Evolutionary conservation across 2,113 vertebrate genomes (phyloP).

Genomic region (Corythoichthys intestinalis): DNA sequence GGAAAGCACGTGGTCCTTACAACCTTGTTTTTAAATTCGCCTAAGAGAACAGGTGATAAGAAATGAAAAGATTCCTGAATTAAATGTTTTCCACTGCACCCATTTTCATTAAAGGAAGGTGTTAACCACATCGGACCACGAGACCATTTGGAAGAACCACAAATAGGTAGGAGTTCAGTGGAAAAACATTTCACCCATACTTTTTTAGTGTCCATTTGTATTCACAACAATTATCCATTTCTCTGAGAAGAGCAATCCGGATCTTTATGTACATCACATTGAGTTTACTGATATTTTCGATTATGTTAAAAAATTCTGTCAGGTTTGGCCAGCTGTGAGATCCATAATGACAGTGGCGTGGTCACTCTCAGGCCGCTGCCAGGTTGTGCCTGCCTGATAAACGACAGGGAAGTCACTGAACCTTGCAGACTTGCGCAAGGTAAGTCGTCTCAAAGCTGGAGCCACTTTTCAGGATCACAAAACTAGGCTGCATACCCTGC

Average conservation of each 20-base stretch:
- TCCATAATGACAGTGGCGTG: conserved; percentile 81
- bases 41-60: conserved; percentile 20
- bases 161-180: conserved; percentile 78
- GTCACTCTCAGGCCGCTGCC: conserved; percentile 79
- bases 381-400: conserved; percentile 80
- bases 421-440: conserved; percentile 89
- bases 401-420: conserved; percentile 79
- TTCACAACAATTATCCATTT: neutral
- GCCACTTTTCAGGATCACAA: neutral
- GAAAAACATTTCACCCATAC: neutral
- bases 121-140: conserved; percentile 87
- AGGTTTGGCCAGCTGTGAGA: conserved; percentile 80
- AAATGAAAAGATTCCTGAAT: neutral
- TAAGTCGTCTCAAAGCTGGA: conserved; percentile 36
- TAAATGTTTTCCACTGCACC: neutral
- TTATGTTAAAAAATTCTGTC: conserved; percentile 74
- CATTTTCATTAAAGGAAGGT: conserved; percentile 80
- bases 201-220: neutral
- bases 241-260: too few species aligned
- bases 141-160: conserved; percentile 80
- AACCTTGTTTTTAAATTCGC: conserved; percentile 45
- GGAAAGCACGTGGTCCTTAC: conserved; percentile 46
- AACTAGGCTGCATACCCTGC: neutral
- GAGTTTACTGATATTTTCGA: neutral
- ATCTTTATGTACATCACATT: neutral